Percentiles rank a stretch among this genome's conserved stretches.
Evolutionary conservation across 2,888 invertebrate species (phyloP).

Genomic region (Zygothrica quintamaculata): DNA sequence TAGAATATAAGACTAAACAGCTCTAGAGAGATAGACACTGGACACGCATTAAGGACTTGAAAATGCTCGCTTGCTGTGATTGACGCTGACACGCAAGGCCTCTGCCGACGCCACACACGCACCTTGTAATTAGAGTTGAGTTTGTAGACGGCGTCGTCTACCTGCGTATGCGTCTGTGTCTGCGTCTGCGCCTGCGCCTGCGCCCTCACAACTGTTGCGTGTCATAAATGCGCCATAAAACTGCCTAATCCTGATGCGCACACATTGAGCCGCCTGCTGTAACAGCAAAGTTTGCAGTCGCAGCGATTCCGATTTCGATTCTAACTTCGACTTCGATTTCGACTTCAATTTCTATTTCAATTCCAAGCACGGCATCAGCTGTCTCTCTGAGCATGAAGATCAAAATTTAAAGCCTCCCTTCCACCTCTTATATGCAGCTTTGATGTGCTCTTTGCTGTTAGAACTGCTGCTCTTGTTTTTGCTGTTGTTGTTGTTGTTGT

Average conservation of each 20-base stretch:
- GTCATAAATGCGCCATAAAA: constrained; percentile 71
- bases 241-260: constrained; percentile 58
- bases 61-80: constrained; percentile 53
- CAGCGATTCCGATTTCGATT: constrained; percentile 5
- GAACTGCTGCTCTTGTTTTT: not conserved
- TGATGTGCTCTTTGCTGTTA: constrained; percentile 1
- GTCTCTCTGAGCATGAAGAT: constrained; percentile 20
- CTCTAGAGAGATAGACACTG: constrained; percentile 25
- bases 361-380: constrained; percentile 66
- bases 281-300: constrained; percentile 8
- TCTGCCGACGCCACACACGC: constrained; percentile 33
- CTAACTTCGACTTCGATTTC: too few relatives aligned
- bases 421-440: constrained; percentile 16
- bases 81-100: constrained; percentile 69
- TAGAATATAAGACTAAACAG: not conserved
- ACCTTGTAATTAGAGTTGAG: constrained; percentile 67
- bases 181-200: constrained; percentile 32
- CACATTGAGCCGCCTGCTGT: constrained; percentile 42
- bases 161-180: constrained; percentile 28
- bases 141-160: constrained; percentile 34
- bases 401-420: not conserved
- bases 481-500: constrained; percentile 5
- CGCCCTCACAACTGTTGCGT: constrained; percentile 66
- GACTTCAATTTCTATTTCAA: too few relatives aligned
- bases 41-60: constrained; percentile 55